phyloP scores from a whole-genome alignment of 2,888 invertebrate genomes.

The Apantesis nais region DNA sequence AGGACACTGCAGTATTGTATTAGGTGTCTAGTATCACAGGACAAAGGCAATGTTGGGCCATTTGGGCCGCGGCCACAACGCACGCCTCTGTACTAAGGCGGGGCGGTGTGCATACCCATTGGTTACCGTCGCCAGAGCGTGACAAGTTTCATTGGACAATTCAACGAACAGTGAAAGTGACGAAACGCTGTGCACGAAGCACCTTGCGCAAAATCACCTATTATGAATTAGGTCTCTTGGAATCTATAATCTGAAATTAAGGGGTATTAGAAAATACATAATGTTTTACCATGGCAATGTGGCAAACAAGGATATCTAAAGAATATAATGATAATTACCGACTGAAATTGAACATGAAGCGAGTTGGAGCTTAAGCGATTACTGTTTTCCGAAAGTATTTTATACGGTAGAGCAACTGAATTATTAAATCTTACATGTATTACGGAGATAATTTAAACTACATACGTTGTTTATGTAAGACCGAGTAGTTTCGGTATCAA shows the following conservation, averaged over 20 bases:
- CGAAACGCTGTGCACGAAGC: constrained; percentile 68
- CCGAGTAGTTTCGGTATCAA: not conserved
- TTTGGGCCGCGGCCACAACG: constrained; percentile 63
- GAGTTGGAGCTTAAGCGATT: too few species aligned
- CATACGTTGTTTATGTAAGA: not conserved
- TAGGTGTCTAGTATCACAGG: constrained; percentile 45
- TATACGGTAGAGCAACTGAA: not conserved
- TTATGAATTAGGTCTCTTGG: constrained; percentile 56
- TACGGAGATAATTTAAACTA: too few species aligned
- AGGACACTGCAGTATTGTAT: constrained; percentile 20
- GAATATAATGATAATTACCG: too few species aligned
- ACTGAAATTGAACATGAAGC: not conserved
- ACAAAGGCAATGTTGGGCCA: constrained; percentile 61
- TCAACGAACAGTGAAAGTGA: constrained; percentile 79
- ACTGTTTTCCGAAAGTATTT: not conserved
- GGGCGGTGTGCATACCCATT: constrained; percentile 77
- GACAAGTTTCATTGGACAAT: constrained; percentile 83
- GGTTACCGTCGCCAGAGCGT: constrained; percentile 78
- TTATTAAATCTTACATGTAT: not conserved
- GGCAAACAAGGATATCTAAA: not conserved
- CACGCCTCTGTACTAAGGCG: constrained; percentile 80
- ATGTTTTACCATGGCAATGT: not conserved
- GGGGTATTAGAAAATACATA: not conserved
- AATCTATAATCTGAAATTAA: constrained; percentile 23
- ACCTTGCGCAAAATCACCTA: constrained; percentile 71